A percentile compares a stretch with the other conserved stretches of the same genome.
These are phyloP conservation scores for Euura lappo DNA, from an alignment of 1,140 invertebrate species.

Conservation along the genomic window DNA sequence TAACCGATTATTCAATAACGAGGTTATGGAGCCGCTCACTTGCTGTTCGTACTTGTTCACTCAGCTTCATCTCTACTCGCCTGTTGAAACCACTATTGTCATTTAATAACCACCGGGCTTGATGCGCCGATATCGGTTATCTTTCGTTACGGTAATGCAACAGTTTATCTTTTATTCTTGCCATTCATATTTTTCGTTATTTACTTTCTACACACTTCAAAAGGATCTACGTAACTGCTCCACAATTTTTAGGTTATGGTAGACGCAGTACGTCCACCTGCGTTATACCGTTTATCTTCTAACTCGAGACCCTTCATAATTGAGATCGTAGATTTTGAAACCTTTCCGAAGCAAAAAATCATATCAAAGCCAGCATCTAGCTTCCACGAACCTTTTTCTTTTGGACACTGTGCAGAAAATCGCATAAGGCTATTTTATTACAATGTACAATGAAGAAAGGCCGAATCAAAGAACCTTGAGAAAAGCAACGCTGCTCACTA, in stretches of 20 bases:
- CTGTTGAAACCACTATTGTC: neutral
- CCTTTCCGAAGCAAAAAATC: too few species aligned
- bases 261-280: neutral
- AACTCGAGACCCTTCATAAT: neutral
- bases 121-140: neutral
- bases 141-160: neutral
- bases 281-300: neutral
- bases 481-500: too few species aligned
- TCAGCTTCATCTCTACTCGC: neutral
- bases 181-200: neutral
- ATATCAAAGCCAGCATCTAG: too few species aligned
- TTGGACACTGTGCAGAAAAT: too few species aligned
- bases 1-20: neutral
- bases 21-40: conserved; percentile 1
- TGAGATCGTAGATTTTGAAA: too few species aligned
- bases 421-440: too few species aligned
- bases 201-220: neutral
- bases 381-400: too few species aligned
- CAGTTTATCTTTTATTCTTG: neutral
- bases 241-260: neutral
- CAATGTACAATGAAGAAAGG: too few species aligned
- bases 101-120: neutral
- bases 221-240: neutral
- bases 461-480: too few species aligned
- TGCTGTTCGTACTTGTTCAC: neutral